Evolutionary conservation across 2,113 vertebrate species (phyloP).

Genomic region (Tachycineta bicolor): DNA sequence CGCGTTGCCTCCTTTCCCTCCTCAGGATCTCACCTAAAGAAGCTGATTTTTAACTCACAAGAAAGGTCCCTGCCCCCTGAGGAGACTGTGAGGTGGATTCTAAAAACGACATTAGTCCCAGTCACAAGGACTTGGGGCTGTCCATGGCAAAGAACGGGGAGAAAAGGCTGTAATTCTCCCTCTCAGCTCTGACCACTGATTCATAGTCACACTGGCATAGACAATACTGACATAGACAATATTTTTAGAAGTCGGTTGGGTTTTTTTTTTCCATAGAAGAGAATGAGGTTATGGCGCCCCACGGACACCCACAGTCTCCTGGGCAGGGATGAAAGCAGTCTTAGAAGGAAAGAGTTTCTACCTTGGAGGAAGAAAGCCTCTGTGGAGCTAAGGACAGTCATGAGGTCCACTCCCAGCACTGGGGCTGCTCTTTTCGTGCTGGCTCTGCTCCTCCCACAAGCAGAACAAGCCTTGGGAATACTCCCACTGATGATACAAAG

Average conservation of each 20-base stretch:
- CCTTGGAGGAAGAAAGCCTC: conserved; percentile 22
- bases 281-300: neutral
- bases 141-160: neutral
- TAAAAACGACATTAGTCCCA: neutral
- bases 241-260: conserved; percentile 10
- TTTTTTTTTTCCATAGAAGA: neutral
- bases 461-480: neutral
- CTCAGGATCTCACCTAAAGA: neutral
- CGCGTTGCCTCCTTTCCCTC: neutral
- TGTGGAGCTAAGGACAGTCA: neutral
- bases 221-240: conserved; percentile 25
- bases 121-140: conserved; percentile 4
- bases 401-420: neutral
- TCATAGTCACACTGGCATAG: conserved; percentile 41
- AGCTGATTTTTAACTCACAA: neutral
- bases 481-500: neutral
- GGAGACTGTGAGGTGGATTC: conserved; percentile 1
- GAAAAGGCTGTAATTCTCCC: conserved; percentile 10
- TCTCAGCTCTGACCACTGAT: conserved; percentile 13
- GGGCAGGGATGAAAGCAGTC: conserved; percentile 26
- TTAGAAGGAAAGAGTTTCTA: neutral
- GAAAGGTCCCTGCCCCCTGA: neutral
- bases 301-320: neutral
- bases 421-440: neutral
- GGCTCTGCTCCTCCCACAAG: neutral